Evolutionary conservation across 1,140 invertebrate species (phyloP).

Genomic region (Cydia splendana): DNA sequence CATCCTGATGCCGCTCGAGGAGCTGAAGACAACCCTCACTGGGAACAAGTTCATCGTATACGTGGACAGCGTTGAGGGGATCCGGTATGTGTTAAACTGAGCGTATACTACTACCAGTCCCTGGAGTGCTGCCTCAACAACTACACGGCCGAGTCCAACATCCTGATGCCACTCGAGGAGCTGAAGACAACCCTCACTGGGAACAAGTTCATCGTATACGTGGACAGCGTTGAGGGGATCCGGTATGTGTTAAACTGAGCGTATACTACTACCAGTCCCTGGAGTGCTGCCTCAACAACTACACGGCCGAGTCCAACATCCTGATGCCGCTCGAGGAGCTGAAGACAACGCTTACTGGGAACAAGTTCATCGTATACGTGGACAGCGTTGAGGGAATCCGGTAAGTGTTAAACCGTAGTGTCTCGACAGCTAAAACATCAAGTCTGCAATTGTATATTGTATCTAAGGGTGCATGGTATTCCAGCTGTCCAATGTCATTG

Average conservation of each 20-base stretch:
- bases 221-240: conserved; percentile 80
- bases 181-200: conserved; percentile 55
- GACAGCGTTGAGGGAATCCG: conserved; percentile 80
- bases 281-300: conserved; percentile 76
- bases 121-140: conserved; percentile 77
- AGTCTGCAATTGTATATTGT: no score
- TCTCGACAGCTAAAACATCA: no score
- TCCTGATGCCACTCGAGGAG: conserved; percentile 59
- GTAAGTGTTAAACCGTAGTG: conserved; percentile 72
- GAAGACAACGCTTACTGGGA: conserved; percentile 55
- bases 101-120: conserved; percentile 81
- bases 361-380: conserved; percentile 80
- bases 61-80: conserved; percentile 80
- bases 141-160: conserved; percentile 52
- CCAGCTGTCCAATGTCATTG: no score
- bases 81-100: conserved; percentile 77
- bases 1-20: conserved; percentile 54
- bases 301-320: conserved; percentile 47
- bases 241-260: conserved; percentile 77
- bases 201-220: conserved; percentile 79
- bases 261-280: conserved; percentile 81
- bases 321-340: conserved; percentile 63
- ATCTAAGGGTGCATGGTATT: no score
- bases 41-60: conserved; percentile 79
- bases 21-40: conserved; percentile 57